These are phyloP conservation scores for Tipula vernalis DNA, from an alignment of 2,888 invertebrate genomes.

Conservation along the genomic window DNA sequence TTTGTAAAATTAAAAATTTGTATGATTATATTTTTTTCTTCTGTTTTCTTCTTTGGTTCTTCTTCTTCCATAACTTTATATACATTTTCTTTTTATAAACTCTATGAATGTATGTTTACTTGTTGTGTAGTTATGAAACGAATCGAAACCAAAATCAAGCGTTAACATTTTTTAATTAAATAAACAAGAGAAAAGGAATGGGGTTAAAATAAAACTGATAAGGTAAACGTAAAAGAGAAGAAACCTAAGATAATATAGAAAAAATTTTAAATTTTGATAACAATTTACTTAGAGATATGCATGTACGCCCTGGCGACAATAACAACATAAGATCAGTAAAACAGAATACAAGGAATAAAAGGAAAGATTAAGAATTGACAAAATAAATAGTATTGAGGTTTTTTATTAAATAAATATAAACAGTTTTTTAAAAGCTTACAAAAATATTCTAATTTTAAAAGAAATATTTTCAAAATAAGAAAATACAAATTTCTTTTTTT, in stretches of 20 bases:
- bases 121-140: neutral
- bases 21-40: neutral
- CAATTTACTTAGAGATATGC: neutral
- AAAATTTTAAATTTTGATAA: neutral
- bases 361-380: neutral
- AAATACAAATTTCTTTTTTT: too few species aligned
- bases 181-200: neutral
- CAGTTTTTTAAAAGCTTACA: too few species aligned
- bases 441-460: too few species aligned
- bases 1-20: neutral
- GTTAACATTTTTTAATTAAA: neutral
- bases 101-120: neutral
- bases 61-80: neutral
- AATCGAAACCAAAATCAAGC: neutral
- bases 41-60: neutral
- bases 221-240: neutral
- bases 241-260: neutral
- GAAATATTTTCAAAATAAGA: too few species aligned
- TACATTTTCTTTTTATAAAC: neutral
- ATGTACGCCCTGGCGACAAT: too few species aligned
- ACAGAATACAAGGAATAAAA: too few species aligned
- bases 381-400: too few species aligned
- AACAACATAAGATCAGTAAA: too few species aligned
- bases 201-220: neutral
- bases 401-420: too few species aligned